These are phyloP conservation scores for Merops nubicus DNA, from an alignment of 2,113 vertebrate species.

Conservation along the genomic window DNA sequence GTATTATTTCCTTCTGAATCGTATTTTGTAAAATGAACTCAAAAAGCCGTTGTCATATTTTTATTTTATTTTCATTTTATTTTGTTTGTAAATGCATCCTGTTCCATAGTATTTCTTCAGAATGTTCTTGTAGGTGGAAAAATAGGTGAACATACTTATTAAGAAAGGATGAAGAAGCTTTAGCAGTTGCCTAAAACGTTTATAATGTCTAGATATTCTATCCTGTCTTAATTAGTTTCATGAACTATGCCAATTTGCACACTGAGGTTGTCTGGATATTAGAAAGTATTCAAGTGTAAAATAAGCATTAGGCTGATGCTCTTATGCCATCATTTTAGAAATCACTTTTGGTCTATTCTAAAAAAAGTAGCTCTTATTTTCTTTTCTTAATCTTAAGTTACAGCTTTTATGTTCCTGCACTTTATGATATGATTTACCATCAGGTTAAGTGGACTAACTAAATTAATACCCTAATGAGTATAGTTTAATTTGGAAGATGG, in stretches of 20 bases:
- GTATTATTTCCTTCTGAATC: neutral
- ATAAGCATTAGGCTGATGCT: constrained; percentile 35
- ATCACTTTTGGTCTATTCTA: neutral
- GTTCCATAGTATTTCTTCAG: neutral
- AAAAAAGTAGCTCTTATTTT: neutral
- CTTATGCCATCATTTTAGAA: constrained; percentile 26
- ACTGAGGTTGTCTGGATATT: constrained; percentile 31
- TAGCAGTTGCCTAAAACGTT: constrained; percentile 38
- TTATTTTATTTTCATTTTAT: constrained; percentile 10
- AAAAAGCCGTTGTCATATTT: neutral
- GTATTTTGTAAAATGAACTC: neutral
- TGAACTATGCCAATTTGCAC: neutral
- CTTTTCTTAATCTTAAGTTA: neutral
- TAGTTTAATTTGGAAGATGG: neutral
- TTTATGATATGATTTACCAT: neutral
- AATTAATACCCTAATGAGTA: neutral
- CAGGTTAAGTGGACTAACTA: neutral
- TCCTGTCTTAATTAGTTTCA: constrained; percentile 52
- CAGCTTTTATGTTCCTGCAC: neutral
- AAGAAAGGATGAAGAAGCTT: constrained; percentile 39
- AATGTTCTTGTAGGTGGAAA: constrained; percentile 36
- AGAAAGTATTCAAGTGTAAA: constrained; percentile 53
- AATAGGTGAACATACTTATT: constrained; percentile 32
- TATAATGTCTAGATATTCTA: constrained; percentile 30
- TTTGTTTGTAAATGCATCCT: neutral